Evolutionary conservation across 2,888 invertebrate species (phyloP).

Genomic region (Lasioglossum pauxillum): DNA sequence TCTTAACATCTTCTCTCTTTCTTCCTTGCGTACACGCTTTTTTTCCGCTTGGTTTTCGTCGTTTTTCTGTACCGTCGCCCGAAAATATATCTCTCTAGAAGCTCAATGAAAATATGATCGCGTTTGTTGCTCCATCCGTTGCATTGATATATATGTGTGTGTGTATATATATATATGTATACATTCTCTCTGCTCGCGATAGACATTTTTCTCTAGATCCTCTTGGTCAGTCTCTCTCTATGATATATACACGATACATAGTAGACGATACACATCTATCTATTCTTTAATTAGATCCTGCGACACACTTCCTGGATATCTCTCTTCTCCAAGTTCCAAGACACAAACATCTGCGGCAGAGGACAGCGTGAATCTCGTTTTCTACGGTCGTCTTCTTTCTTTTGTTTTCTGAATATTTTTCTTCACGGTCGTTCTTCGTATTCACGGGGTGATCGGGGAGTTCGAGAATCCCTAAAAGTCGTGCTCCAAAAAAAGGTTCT

Average conservation of each 20-base stretch:
- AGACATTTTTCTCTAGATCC: constrained; percentile 32
- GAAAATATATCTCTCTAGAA: constrained; percentile 49
- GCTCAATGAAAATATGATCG: constrained; percentile 60
- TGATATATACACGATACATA: constrained; percentile 15
- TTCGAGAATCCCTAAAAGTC: constrained; percentile 51
- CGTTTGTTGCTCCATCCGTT: constrained; percentile 29
- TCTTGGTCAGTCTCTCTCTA: constrained; percentile 57
- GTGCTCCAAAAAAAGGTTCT: constrained; percentile 42
- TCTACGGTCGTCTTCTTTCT: neutral
- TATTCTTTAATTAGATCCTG: constrained; percentile 41
- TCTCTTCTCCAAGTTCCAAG: constrained; percentile 29
- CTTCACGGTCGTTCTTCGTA: neutral
- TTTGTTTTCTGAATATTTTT: neutral
- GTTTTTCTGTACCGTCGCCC: neutral
- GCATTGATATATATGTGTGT: constrained; percentile 6
- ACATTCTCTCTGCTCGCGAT: neutral
- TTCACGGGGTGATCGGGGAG: constrained; percentile 49
- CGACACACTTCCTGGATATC: constrained; percentile 58
- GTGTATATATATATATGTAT: neutral
- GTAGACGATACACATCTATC: neutral
- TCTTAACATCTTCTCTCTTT: constrained; percentile 33
- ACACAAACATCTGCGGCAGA: constrained; percentile 40
- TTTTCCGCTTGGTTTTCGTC: neutral
- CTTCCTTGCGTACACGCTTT: neutral
- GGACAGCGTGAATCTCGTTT: constrained; percentile 25